phyloP scores from a whole-genome alignment of 1,140 invertebrate species.

The Drosophila asahinai region DNA sequence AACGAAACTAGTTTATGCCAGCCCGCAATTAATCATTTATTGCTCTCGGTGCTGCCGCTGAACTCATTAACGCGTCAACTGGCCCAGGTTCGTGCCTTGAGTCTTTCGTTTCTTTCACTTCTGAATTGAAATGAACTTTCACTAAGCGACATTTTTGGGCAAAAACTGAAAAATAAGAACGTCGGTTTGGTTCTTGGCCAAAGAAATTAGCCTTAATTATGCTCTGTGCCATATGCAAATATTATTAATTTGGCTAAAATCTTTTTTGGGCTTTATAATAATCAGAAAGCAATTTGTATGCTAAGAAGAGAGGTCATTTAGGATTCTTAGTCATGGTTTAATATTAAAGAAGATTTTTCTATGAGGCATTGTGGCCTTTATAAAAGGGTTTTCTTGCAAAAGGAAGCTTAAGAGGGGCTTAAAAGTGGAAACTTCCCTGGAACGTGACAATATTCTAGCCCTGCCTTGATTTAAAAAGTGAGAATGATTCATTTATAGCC shows the following conservation, averaged over 20 bases:
- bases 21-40: conserved; percentile 71
- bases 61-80: conserved; percentile 61
- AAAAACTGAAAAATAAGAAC: neutral
- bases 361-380: neutral
- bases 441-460: conserved; percentile 40
- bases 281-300: conserved; percentile 60
- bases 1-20: conserved; percentile 62
- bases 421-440: conserved; percentile 28
- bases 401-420: neutral
- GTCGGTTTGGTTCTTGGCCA: conserved; percentile 9
- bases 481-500: conserved; percentile 47
- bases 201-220: conserved; percentile 58
- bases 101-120: conserved; percentile 63
- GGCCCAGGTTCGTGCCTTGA: conserved; percentile 71
- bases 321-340: conserved; percentile 2
- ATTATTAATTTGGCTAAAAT: conserved; percentile 17
- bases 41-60: conserved; percentile 44
- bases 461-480: conserved; percentile 58
- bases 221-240: conserved; percentile 65
- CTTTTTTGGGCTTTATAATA: conserved; percentile 16
- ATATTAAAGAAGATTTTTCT: neutral
- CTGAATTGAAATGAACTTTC: conserved; percentile 51
- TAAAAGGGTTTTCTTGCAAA: neutral
- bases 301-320: conserved; percentile 1
- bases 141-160: conserved; percentile 49